Evolutionary conservation across 2,797 vertebrate species (phyloP), one percentile per base, ranked within the genome.

Genomic region (Euthynnus affinis): DNA sequence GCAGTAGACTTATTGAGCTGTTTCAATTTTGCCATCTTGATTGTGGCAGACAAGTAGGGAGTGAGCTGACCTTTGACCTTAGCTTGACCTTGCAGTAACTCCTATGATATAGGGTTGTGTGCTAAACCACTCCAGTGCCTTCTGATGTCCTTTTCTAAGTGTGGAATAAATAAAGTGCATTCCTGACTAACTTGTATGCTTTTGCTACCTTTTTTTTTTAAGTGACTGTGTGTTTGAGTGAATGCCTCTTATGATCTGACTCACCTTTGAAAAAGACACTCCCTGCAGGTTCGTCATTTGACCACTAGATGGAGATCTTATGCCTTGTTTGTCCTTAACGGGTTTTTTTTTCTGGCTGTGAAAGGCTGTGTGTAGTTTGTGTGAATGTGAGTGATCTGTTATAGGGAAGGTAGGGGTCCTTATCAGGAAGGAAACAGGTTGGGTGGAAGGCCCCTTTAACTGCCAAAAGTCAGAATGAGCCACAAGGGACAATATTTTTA

Each of bases 111-210:
- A 76, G 66, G 76, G 86, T 86, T 91, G 81, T 81, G 85, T 93
- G 89, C 88, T 91, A 90, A 93, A 93, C 91, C 88, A 92, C 89
- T 92, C 90, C 91, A 94, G 94, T 96, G 95, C 95, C 94, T 95
- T 95, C 88, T 88, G 88, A 92, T 91, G 88, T 94, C 79, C 74
- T 93, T 94, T 93, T 94, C 71, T 93, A 93, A 92, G 90, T 93
- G 90, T 94, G 93, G 88, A 92, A 92, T 93, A 92, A 94, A 95
- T 94, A 94, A 95, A 95, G 93, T 95, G 94, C 92, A 91, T 96
- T 97, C 95, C 95, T 94, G 94, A 92, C 83, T 93, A 93, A 91
- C 61, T 13, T 0, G 15, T 56, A 67, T 67, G 55, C 37, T 29
- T 15, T 51, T 12, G 2, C 9, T 44, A 0, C 18, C 46, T 49